Conservation (phyloP, 2,888 invertebrate species). For the Villa cingulata region DNA sequence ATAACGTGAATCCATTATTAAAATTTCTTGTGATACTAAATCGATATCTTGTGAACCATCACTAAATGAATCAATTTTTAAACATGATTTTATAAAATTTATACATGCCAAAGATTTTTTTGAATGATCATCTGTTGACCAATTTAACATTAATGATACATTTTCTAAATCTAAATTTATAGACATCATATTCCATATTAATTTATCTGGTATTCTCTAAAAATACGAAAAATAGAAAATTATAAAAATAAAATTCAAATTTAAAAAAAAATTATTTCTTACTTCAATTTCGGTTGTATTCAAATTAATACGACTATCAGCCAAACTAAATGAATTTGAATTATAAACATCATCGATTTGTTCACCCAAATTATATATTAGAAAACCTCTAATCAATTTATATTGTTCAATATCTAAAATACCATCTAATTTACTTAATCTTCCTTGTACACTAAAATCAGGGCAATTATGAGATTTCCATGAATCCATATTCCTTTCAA, state of each 20-base stretch:
- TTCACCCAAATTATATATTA: conserved; percentile 84
- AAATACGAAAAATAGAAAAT: conserved; percentile 10
- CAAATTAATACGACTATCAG: conserved; percentile 27
- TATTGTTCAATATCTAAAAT: conserved; percentile 75
- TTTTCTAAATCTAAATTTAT: conserved; percentile 73
- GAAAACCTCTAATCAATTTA: conserved; percentile 70
- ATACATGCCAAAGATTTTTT: conserved; percentile 58
- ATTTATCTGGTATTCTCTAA: conserved; percentile 23
- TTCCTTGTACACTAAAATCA: conserved; percentile 73
- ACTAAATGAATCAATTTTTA: conserved; percentile 74
- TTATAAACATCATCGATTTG: conserved; percentile 50
- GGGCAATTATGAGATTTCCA: conserved; percentile 45
- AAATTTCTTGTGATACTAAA: conserved; percentile 67
- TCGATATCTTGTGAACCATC: conserved; percentile 86
- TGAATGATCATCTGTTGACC: conserved; percentile 13
- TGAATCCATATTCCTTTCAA: conserved; percentile 68
- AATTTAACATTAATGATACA: conserved; percentile 51
- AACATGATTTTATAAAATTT: conserved; percentile 79
- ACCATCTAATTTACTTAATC: conserved; percentile 70
- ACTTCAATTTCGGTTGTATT: conserved; percentile 21
- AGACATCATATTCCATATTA: conserved; percentile 65
- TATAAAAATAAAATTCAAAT: conserved; percentile 3
- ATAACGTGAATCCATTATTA: conserved; percentile 28
- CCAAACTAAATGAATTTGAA: conserved; percentile 22
- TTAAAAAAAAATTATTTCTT: background rate